Percentiles rank a stretch among this genome's conserved stretches.
Conservation (phyloP, 2,113 vertebrate genomes). For the Pygathrix nemaeus region DNA sequence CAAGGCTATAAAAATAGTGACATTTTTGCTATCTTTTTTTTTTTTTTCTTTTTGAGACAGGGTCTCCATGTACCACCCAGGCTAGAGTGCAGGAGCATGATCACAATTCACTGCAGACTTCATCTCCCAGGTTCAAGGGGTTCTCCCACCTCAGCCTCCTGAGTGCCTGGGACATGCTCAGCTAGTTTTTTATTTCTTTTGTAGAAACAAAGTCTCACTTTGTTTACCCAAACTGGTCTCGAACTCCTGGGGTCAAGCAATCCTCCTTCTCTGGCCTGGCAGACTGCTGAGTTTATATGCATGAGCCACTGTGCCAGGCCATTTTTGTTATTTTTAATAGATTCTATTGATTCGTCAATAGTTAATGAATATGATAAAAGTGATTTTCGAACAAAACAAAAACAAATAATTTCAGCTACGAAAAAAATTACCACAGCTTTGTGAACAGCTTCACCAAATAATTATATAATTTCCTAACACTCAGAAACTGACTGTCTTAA, state of each 20-base stretch:
- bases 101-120: background rate
- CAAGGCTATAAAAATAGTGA: background rate
- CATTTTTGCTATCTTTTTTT: constrained; percentile 16
- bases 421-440: constrained; percentile 1
- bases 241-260: background rate
- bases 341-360: constrained; percentile 4
- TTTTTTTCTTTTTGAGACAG: background rate
- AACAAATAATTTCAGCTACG: background rate
- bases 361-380: background rate
- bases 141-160: background rate
- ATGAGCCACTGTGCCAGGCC: background rate
- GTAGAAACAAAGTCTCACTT: background rate
- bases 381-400: background rate
- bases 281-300: background rate
- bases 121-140: background rate
- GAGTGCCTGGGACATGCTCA: background rate
- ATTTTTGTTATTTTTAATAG: constrained; percentile 34
- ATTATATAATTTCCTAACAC: constrained; percentile 10
- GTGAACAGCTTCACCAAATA: constrained; percentile 1
- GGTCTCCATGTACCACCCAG: background rate
- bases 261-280: background rate
- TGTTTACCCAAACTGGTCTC: background rate
- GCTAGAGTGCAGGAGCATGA: background rate
- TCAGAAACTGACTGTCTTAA: background rate
- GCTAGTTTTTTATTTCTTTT: background rate